Base-by-base conservation (phyloP, 2,113 vertebrate species). In the Corythoichthys intestinalis region DNA sequence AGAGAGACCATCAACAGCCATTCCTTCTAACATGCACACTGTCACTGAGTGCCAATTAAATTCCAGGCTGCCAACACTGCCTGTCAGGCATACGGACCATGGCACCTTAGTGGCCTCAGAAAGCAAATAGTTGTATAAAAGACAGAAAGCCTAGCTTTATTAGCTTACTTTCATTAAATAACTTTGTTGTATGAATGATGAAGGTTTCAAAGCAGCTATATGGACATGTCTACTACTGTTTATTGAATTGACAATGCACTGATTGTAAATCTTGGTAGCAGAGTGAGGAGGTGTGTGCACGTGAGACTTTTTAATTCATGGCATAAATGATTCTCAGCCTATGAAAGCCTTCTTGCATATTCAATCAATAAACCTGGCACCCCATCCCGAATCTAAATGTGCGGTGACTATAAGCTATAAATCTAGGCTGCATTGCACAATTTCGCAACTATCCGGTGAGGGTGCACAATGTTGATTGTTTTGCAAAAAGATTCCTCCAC, bases 331-430 rank as follows among this genome's bases (percentile, higher is more conserved):
- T 46, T 67, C 64, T n/a, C 47, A n/a, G 9, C 34, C 34, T 37
- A 65, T 35, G 28, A 65, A 49, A 50, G 48, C 34, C 48, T 35
- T 37, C 64, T 37, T 65, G 46, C 44, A 50, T 65, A 65, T 65
- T 65, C 63, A 65, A 65, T 65, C 34, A 65, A 11, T 58, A 37
- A 34, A 58, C 34, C 35, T 13, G 11, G 6, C 8, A 7, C n/a
- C 28, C 11, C 44, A 28, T 48, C 62, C 44, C 11, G 12, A 12
- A 28, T 28, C 63, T 4, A 38, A 34, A 65, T 38, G 15, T 49
- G 35, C 62, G 20, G 17, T 65, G 41, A 71, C 53, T 50, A 69
- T 57, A 62, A 60, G 35, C 59, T 13, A 14, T 67, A 59, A 28
- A 62, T 41, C 15, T 49, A 38, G 41, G 53, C 47, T 35, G 39